Evolutionary conservation across 2,888 invertebrate species (phyloP).

Genomic region (Dione vanillae): DNA sequence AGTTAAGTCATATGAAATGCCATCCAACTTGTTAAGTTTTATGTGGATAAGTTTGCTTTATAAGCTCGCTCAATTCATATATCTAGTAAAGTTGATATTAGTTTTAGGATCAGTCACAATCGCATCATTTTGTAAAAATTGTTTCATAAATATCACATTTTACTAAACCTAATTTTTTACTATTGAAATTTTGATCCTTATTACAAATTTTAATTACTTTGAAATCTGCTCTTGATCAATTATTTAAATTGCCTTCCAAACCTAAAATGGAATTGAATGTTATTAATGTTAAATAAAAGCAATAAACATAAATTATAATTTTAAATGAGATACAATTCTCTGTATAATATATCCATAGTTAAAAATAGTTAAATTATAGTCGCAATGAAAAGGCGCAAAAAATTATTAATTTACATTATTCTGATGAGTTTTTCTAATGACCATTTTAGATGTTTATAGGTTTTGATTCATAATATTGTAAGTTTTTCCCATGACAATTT

Average conservation of each 20-base stretch:
- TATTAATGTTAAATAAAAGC: conserved; percentile 58
- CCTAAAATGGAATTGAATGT: conserved; percentile 42
- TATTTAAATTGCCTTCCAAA: conserved; percentile 36
- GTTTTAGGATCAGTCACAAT: conserved; percentile 61
- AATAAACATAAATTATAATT: conserved; percentile 66
- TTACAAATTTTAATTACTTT: conserved; percentile 13
- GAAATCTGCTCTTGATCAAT: conserved; percentile 32
- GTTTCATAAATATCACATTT: conserved; percentile 35
- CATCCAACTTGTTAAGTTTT: conserved; percentile 85
- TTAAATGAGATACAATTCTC: conserved; percentile 64
- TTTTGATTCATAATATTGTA: conserved; percentile 69
- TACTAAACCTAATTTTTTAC: conserved; percentile 17
- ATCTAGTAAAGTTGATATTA: conserved; percentile 75
- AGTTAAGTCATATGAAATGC: conserved; percentile 84
- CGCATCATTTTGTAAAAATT: conserved; percentile 50
- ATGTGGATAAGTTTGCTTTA: conserved; percentile 77
- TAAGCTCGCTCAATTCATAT: conserved; percentile 83
- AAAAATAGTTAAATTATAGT: conserved; percentile 71
- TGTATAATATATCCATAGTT: conserved; percentile 64
- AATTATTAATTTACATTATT: conserved; percentile 73
- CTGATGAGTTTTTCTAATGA: conserved; percentile 76
- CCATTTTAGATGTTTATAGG: conserved; percentile 68
- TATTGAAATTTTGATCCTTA: conserved; percentile 18
- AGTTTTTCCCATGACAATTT: conserved; percentile 78
- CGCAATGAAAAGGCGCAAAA: conserved; percentile 73